These are phyloP conservation scores for Tetranychus piercei DNA, from an alignment of 2,888 invertebrate species.

Conservation along the genomic window DNA sequence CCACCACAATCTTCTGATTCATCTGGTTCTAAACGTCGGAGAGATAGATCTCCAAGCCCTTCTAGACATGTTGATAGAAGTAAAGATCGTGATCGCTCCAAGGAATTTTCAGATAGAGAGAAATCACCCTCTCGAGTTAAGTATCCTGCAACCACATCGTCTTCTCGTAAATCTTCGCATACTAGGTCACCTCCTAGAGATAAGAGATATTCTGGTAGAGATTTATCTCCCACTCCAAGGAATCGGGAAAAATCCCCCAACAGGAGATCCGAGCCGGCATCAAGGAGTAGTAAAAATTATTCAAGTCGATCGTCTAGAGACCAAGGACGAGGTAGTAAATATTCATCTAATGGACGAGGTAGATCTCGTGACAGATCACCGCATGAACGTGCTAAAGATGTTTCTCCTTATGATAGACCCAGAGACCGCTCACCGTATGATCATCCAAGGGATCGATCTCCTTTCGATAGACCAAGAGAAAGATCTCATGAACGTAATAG, in stretches of 20 bases:
- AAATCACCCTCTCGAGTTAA: neutral
- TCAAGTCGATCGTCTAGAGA: neutral
- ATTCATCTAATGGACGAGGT: conserved; percentile 7
- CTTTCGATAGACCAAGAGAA: conserved; percentile 6
- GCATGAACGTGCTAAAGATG: conserved; percentile 2
- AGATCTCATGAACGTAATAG: conserved; percentile 3
- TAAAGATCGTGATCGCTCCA: neutral
- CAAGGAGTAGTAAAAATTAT: neutral
- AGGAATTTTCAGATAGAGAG: neutral
- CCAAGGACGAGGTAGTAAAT: neutral
- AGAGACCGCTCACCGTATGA: neutral
- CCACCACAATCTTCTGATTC: neutral
- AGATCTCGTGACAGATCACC: conserved; percentile 1
- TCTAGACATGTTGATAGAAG: neutral
- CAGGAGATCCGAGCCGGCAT: conserved; percentile 3
- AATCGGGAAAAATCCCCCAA: conserved; percentile 7
- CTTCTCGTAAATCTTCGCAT: neutral
- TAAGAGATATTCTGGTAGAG: conserved; percentile 2
- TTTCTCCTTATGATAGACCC: neutral
- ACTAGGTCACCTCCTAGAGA: conserved; percentile 1
- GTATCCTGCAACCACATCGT: neutral
- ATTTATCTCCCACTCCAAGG: neutral
- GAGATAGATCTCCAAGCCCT: neutral
- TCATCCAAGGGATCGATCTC: conserved; percentile 2
- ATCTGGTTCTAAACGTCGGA: neutral